These are phyloP conservation scores for Tromatobia lineatoria DNA, from an alignment of 2,888 invertebrate species.

Conservation along the genomic window DNA sequence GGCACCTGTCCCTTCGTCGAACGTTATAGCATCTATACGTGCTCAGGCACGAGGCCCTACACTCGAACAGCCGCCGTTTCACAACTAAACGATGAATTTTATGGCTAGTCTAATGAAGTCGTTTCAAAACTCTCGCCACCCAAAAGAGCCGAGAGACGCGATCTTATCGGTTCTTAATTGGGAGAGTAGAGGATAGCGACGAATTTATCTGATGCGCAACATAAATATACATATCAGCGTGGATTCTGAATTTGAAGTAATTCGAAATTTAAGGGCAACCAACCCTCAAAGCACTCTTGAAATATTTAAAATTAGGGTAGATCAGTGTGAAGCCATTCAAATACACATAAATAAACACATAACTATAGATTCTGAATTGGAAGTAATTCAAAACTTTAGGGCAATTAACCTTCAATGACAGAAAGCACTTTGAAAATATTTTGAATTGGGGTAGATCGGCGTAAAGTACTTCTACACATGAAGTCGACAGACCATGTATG, in stretches of 20 bases:
- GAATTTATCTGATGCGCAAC: slow-evolving; percentile 68
- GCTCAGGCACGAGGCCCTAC: slow-evolving; percentile 55
- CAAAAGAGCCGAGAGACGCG: slow-evolving; percentile 72
- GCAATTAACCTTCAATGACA: slow-evolving; percentile 4
- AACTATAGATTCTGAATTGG: slow-evolving; percentile 21
- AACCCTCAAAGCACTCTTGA: slow-evolving; percentile 14
- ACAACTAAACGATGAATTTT: slow-evolving; percentile 81
- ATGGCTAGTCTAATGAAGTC: slow-evolving; percentile 84
- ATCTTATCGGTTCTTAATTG: slow-evolving; percentile 83
- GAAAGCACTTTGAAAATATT: slow-evolving; percentile 6
- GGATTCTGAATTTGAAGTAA: slow-evolving; percentile 32
- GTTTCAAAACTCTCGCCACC: slow-evolving; percentile 72
- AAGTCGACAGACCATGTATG: neutral
- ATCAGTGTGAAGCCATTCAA: slow-evolving; percentile 6
- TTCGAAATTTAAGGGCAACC: slow-evolving; percentile 16
- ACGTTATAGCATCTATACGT: slow-evolving; percentile 57
- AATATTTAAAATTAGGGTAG: neutral
- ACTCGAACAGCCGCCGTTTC: slow-evolving; percentile 72
- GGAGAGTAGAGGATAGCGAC: slow-evolving; percentile 74
- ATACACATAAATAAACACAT: slow-evolving; percentile 48
- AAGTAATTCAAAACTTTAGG: slow-evolving; percentile 23
- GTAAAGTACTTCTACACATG: neutral
- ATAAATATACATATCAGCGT: slow-evolving; percentile 42
- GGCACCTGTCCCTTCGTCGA: slow-evolving; percentile 79
- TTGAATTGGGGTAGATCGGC: neutral